phyloP scores from a whole-genome alignment of 2,888 invertebrate species.

The Augiades crinisus region DNA sequence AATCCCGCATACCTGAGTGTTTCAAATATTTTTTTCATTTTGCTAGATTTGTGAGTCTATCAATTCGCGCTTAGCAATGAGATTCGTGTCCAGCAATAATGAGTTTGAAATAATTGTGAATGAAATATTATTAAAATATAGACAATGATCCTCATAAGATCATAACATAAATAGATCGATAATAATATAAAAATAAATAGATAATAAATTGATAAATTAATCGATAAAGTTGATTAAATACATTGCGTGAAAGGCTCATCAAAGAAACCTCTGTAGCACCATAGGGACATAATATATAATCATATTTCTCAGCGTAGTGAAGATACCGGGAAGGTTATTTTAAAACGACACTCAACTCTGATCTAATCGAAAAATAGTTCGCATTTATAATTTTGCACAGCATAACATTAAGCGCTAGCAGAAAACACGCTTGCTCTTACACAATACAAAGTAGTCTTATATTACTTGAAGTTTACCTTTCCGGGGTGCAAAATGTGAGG shows the following conservation, averaged over 20 bases:
- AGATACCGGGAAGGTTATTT: not conserved
- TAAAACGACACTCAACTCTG: too few relatives aligned
- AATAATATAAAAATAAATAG: too few relatives aligned
- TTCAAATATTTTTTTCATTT: too few relatives aligned
- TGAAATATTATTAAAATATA: too few relatives aligned
- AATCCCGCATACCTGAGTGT: too few relatives aligned
- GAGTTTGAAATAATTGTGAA: too few relatives aligned
- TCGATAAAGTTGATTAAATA: conserved; percentile 14
- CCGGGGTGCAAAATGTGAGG: conserved; percentile 92
- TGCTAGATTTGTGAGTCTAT: too few relatives aligned
- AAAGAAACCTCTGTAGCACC: conserved; percentile 6
- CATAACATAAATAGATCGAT: too few relatives aligned
- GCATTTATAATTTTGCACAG: conserved; percentile 18
- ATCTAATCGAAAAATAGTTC: not conserved
- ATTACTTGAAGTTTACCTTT: conserved; percentile 78
- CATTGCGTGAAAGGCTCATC: conserved; percentile 9
- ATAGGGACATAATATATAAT: conserved; percentile 6
- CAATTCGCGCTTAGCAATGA: too few relatives aligned
- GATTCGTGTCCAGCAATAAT: too few relatives aligned
- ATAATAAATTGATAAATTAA: too few relatives aligned
- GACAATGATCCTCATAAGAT: too few relatives aligned
- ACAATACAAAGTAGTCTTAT: not conserved
- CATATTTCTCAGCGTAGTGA: conserved; percentile 11
- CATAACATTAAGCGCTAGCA: conserved; percentile 6
- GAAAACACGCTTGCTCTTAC: not conserved